Conservation (phyloP, 2,797 vertebrate species). For the Menidia menidia region DNA sequence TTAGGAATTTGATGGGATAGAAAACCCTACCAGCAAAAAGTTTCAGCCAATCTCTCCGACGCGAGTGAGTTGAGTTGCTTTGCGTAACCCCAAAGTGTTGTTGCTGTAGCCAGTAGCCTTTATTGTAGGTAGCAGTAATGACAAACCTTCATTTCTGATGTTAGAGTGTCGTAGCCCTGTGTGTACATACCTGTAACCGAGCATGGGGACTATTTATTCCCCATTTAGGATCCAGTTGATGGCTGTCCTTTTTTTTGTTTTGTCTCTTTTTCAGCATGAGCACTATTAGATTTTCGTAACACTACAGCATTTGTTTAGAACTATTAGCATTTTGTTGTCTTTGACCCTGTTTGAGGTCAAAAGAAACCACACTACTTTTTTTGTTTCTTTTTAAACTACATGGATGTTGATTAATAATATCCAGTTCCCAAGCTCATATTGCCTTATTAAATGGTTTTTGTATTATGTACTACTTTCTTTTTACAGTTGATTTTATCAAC, state of each 20-base stretch:
- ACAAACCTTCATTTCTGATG: conserved; percentile 37
- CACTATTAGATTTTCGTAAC: conserved; percentile 48
- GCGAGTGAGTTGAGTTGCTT: conserved; percentile 37
- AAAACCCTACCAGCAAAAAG: conserved; percentile 39
- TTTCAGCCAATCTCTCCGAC: conserved; percentile 43
- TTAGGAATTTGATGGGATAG: conserved; percentile 34
- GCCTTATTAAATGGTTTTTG: conserved; percentile 37
- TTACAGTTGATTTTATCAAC: background rate
- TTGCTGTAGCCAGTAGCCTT: conserved; percentile 66
- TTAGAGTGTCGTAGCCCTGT: conserved; percentile 46
- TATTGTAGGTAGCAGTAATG: conserved; percentile 57
- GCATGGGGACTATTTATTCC: conserved; percentile 5
- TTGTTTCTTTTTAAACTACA: conserved; percentile 26
- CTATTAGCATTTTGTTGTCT: conserved; percentile 40
- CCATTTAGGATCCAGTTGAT: conserved; percentile 20
- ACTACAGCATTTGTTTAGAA: conserved; percentile 42
- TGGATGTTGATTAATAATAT: conserved; percentile 31
- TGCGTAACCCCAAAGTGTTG: conserved; percentile 29
- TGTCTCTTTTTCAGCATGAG: background rate
- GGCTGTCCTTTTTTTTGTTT: conserved; percentile 14
- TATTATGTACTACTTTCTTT: background rate
- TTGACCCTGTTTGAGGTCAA: conserved; percentile 38
- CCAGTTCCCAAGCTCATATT: conserved; percentile 24
- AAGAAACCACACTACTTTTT: conserved; percentile 31
- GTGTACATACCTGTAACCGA: conserved; percentile 44